Evolutionary conservation across 2,888 invertebrate genomes (phyloP).

Genomic region (Tuta absoluta): DNA sequence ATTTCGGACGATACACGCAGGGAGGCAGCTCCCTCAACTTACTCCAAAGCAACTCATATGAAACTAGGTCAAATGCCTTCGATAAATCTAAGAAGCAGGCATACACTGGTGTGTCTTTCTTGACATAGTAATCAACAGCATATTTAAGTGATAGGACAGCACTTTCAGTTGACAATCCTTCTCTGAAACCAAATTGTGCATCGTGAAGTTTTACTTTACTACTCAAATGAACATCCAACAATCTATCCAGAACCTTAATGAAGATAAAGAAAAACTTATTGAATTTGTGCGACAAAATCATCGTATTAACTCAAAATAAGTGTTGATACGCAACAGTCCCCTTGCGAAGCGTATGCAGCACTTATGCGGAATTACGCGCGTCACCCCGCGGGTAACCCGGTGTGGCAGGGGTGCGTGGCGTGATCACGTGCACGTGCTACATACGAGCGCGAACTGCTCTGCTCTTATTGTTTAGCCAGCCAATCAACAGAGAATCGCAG

Average conservation of each 20-base stretch:
- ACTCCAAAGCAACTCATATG: background rate
- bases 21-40: background rate
- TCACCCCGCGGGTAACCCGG: no score
- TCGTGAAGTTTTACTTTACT: background rate
- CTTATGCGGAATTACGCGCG: no score
- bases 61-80: constrained; percentile 13
- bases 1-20: background rate
- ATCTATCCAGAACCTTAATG: background rate
- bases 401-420: no score
- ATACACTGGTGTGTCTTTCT: background rate
- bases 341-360: no score
- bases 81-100: constrained; percentile 1
- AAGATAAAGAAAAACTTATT: no score
- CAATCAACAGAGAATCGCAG: no score
- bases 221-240: background rate
- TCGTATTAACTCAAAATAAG: no score
- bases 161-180: background rate
- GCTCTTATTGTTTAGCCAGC: no score
- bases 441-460: no score
- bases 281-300: no score
- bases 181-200: constrained; percentile 3
- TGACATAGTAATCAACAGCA: background rate
- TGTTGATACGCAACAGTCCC: no score
- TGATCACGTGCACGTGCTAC: no score
- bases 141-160: background rate